Conservation (phyloP, 2,113 vertebrate genomes). For the Oncorhynchus gorbuscha region DNA sequence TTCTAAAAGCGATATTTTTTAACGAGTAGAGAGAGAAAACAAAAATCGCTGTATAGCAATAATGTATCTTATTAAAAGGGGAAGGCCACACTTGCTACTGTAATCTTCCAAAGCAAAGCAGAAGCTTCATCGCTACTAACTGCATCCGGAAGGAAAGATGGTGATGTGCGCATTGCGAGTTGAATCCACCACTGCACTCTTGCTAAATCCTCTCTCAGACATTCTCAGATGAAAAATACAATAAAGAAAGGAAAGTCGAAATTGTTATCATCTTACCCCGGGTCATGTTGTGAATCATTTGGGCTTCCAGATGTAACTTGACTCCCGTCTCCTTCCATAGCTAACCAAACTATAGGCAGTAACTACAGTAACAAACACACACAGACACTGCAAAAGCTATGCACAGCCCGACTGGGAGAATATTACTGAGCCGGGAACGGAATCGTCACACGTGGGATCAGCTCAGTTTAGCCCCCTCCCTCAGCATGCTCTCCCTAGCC, state of each 20-base stretch:
- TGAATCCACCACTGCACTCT: constrained; percentile 61
- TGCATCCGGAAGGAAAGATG: constrained; percentile 54
- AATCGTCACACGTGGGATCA: constrained; percentile 91
- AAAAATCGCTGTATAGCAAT: constrained; percentile 50
- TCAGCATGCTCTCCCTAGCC: constrained; percentile 64
- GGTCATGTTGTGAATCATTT: constrained; percentile 91
- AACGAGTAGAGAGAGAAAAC: constrained; percentile 67
- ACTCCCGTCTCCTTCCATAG: constrained; percentile 92
- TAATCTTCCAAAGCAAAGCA: constrained; percentile 46
- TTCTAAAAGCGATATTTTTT: constrained; percentile 88
- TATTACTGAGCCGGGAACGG: constrained; percentile 81
- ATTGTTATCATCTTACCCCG: constrained; percentile 80
- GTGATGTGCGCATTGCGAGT: constrained; percentile 63
- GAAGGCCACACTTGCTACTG: constrained; percentile 61
- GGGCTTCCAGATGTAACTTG: constrained; percentile 87
- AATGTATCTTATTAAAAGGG: constrained; percentile 52
- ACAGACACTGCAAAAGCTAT: constrained; percentile 74
- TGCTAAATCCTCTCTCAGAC: constrained; percentile 61
- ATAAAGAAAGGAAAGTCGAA: constrained; percentile 19
- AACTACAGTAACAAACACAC: constrained; percentile 75
- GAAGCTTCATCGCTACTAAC: constrained; percentile 48
- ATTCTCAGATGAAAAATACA: constrained; percentile 57
- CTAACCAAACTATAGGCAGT: constrained; percentile 76
- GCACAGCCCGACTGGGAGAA: constrained; percentile 78
- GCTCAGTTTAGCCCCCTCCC: constrained; percentile 78